Base-by-base conservation (phyloP, 2,113 vertebrate genomes). In the Prietella phreatophila region DNA sequence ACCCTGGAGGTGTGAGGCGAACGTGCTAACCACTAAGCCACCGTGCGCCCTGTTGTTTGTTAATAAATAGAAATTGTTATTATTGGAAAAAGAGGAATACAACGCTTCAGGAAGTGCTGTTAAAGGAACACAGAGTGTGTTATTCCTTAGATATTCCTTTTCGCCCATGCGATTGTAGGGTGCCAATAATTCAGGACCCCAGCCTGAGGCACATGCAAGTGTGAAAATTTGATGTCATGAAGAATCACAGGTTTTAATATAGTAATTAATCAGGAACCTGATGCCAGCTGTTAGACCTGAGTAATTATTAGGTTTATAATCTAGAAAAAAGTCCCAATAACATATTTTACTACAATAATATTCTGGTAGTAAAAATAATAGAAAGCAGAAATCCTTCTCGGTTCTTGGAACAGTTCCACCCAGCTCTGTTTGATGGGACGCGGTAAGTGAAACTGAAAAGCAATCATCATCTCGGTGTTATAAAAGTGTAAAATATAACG, bases 401-500 rank as follows among this genome's bases (percentile, higher is more conserved):
- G 30, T 10, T 60, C 60, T 30, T 39, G 85, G 30, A 76, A 42
- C 42, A 9, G 58, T 50, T 27, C 36, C 14, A 75, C 1, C 20
- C 81, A 27, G 55, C 42, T 11, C 55, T n/a, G 82, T 61, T n/a
- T 63, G 79, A 50, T 27, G 30, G 30, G 85, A 67, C 25, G 19
- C 27, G 5, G 22, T 22, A 22, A 69, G 42, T 27, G 47, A 55
- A 56, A 82, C 17, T 22, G 50, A 14, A 82, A 83, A 61, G 55
- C 86, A 63, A 83, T 50, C 67, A 83, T 83, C 36, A 53, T 83
- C 30, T 82, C 39, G 8, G 55, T 53, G 86, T 81, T 73, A 85
- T 85, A 81, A 87, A 89, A 42, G 82, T 82, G 30, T 89, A 69
- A 87, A 63, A 89, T 84, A 58, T 50, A 73, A 71, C 13, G 55